Evolutionary conservation across 1,140 invertebrate genomes (phyloP).

Genomic region (Diachasmimorpha longicaudata): DNA sequence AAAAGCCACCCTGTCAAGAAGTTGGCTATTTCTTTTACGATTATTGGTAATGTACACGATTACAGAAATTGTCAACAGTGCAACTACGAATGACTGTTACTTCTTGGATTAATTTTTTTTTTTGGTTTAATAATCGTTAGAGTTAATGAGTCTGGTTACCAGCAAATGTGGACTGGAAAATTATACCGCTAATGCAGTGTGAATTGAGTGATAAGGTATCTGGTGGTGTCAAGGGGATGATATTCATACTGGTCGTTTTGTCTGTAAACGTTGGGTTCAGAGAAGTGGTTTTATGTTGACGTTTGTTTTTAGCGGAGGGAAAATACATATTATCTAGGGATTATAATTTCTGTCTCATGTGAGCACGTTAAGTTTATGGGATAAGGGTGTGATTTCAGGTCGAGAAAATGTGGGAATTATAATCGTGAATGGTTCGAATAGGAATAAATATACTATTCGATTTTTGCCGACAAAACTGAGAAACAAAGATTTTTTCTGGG

Average conservation of each 20-base stretch:
- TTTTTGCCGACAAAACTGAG: no score
- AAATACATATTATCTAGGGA: no score
- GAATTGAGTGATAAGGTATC: conserved; percentile 8
- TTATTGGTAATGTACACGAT: conserved; percentile 24
- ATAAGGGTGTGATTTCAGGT: no score
- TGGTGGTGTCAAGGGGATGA: neutral
- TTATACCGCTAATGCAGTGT: neutral
- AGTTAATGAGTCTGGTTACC: neutral
- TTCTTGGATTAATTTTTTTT: neutral
- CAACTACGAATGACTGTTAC: neutral
- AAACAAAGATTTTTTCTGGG: no score
- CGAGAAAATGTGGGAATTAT: no score
- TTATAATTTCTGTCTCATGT: no score
- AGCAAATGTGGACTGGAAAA: neutral
- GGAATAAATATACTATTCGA: no score
- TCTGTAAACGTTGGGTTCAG: no score
- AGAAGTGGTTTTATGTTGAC: no score
- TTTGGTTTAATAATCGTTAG: neutral
- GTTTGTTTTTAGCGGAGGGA: no score
- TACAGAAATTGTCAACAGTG: neutral
- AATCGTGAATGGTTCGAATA: no score
- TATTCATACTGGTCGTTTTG: neutral
- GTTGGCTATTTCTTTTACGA: conserved; percentile 9
- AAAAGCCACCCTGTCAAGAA: neutral
- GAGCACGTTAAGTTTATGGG: no score